phyloP scores from a whole-genome alignment of 2,797 vertebrate genomes.

The Hemibagrus guttatus region DNA sequence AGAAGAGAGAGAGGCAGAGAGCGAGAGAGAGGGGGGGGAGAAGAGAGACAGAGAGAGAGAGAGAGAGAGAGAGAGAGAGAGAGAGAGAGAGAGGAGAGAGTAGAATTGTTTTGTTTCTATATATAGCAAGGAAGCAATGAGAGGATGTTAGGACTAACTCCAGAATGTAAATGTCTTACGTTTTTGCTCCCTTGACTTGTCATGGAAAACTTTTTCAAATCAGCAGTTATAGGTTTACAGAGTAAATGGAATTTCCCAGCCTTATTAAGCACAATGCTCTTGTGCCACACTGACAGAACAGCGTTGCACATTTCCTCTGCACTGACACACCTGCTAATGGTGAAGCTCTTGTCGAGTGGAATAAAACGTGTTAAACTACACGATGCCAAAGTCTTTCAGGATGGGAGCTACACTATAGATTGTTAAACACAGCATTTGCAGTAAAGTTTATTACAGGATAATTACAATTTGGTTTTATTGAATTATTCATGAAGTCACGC shows the following conservation, averaged over 20 bases:
- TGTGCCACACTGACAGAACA: neutral
- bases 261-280: neutral
- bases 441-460: conserved; percentile 12
- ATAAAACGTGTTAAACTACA: neutral
- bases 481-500: conserved; percentile 25
- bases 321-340: neutral
- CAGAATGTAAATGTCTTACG: neutral
- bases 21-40: too few species aligned
- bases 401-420: neutral
- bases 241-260: neutral
- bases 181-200: neutral
- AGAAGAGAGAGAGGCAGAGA: too few species aligned
- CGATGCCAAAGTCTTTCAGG: neutral
- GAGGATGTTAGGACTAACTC: neutral
- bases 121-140: neutral
- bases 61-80: neutral
- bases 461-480: conserved; percentile 10
- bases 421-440: neutral
- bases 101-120: neutral
- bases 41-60: neutral
- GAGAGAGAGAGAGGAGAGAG: too few species aligned
- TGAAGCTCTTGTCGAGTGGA: neutral
- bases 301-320: neutral
- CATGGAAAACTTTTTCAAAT: neutral
- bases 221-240: neutral